Percentiles rank a stretch among this genome's conserved stretches.
These are phyloP conservation scores for Sinodicranocentrus sp. DNA, from an alignment of 2,888 invertebrate genomes.

Conservation along the genomic window DNA sequence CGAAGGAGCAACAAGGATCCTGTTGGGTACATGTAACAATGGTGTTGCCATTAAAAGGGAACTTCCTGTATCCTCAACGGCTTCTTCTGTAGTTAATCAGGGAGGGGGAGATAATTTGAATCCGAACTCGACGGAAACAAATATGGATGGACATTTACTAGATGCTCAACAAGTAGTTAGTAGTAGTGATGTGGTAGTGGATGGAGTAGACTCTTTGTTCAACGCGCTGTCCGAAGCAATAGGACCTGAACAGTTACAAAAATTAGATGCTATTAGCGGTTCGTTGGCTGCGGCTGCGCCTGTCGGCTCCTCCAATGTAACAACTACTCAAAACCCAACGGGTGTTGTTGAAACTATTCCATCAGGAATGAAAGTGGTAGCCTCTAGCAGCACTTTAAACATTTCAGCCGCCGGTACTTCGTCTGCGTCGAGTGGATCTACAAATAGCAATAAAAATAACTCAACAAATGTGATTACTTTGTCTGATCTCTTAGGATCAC, in stretches of 20 bases:
- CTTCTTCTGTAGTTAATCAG: neutral
- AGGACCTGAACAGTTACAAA: slow-evolving; percentile 67
- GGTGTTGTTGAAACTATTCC: slow-evolving; percentile 2
- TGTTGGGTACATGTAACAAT: slow-evolving; percentile 43
- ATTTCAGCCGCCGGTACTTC: slow-evolving; percentile 22
- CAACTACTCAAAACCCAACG: slow-evolving; percentile 56
- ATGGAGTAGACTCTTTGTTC: slow-evolving; percentile 67
- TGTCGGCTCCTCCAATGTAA: slow-evolving; percentile 32
- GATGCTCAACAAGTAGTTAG: slow-evolving; percentile 31
- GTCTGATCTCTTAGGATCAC: slow-evolving; percentile 73
- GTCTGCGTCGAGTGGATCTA: slow-evolving; percentile 20
- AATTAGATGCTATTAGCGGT: slow-evolving; percentile 66
- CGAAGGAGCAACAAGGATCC: slow-evolving; percentile 38
- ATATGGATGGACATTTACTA: slow-evolving; percentile 23
- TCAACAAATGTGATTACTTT: slow-evolving; percentile 70
- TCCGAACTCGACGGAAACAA: slow-evolving; percentile 23
- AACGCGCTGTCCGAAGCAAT: slow-evolving; percentile 69
- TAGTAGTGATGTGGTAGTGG: slow-evolving; percentile 46
- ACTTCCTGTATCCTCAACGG: slow-evolving; percentile 14
- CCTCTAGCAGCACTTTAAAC: slow-evolving; percentile 17
- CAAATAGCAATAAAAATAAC: slow-evolving; percentile 48
- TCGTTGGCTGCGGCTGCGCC: slow-evolving; percentile 24
- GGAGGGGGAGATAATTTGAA: neutral
- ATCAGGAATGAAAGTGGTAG: slow-evolving; percentile 26
- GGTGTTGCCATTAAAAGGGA: slow-evolving; percentile 50